These are phyloP conservation scores for Drosophila ustulata DNA, from an alignment of 2,888 invertebrate genomes.

Conservation along the genomic window DNA sequence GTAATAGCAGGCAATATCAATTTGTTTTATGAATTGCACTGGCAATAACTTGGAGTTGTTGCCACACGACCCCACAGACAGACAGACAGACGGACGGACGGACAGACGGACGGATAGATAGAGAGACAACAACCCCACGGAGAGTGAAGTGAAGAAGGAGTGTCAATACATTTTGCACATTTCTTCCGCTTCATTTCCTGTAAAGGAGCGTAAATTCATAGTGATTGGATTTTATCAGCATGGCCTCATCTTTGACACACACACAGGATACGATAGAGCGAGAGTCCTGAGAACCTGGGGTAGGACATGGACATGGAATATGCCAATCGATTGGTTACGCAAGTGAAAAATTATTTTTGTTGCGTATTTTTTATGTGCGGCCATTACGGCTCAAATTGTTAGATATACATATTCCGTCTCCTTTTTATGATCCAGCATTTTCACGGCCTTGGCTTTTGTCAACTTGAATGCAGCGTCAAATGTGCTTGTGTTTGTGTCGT, in stretches of 20 bases:
- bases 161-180: conserved; percentile 81
- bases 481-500: conserved; percentile 60
- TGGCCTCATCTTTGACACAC: conserved; percentile 81
- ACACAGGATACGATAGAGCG: conserved; percentile 39
- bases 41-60: conserved; percentile 72
- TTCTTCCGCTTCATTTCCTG: conserved; percentile 81
- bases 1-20: conserved; percentile 80
- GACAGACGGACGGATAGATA: conserved; percentile 8
- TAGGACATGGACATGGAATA: conserved; percentile 54
- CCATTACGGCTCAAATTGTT: conserved; percentile 76
- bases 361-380: conserved; percentile 73
- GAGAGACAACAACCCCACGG: conserved; percentile 45
- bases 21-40: conserved; percentile 81
- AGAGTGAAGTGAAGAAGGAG: conserved; percentile 13
- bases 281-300: conserved; percentile 39
- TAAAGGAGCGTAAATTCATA: conserved; percentile 81
- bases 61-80: conserved; percentile 26
- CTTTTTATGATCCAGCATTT: conserved; percentile 37
- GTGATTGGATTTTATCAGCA: conserved; percentile 79
- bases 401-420: conserved; percentile 44
- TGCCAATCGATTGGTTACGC: conserved; percentile 79
- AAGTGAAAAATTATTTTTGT: conserved; percentile 80
- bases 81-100: conserved; percentile 20
- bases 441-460: conserved; percentile 67
- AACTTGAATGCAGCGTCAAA: conserved; percentile 75